Conservation (phyloP, 2,888 invertebrate species). For the Drosophila pegasa region DNA sequence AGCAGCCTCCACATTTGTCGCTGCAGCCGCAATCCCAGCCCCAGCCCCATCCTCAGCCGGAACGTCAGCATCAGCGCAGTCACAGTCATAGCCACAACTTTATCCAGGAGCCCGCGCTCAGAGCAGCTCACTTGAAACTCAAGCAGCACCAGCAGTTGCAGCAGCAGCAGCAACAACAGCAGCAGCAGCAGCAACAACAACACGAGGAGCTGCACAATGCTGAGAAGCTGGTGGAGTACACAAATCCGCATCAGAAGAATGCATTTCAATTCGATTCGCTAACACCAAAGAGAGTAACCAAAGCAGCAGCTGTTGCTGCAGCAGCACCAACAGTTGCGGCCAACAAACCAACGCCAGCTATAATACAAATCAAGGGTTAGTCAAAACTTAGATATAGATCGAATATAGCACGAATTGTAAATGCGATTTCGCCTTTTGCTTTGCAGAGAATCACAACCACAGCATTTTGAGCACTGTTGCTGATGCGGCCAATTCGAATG, state of each 20-base stretch:
- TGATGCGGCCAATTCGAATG: conserved; percentile 73
- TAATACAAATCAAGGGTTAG: conserved; percentile 62
- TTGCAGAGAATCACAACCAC: conserved; percentile 66
- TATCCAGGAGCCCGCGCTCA: conserved; percentile 61
- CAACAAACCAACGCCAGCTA: conserved; percentile 42
- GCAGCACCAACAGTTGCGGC: conserved; percentile 9
- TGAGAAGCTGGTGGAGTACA: conserved; percentile 84
- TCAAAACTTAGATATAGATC: not conserved
- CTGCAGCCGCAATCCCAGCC: conserved; percentile 1
- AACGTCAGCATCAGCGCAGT: conserved; percentile 69
- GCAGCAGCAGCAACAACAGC: conserved; percentile 44
- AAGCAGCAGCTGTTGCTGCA: conserved; percentile 56
- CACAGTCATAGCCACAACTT: conserved; percentile 68
- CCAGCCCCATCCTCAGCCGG: conserved; percentile 42
- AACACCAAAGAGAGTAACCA: conserved; percentile 83
- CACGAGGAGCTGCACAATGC: conserved; percentile 84
- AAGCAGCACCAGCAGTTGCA: conserved; percentile 63
- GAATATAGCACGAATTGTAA: not conserved
- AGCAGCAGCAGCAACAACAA: conserved; percentile 53
- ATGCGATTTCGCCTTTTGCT: not conserved
- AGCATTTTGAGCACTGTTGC: conserved; percentile 69
- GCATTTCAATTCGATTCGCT: conserved; percentile 85
- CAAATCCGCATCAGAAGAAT: conserved; percentile 83
- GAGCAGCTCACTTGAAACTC: conserved; percentile 67
- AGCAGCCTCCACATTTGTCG: conserved; percentile 10